These are phyloP conservation scores for Pseudobourletiella spinata DNA, from an alignment of 1,140 invertebrate species.

Conservation along the genomic window DNA sequence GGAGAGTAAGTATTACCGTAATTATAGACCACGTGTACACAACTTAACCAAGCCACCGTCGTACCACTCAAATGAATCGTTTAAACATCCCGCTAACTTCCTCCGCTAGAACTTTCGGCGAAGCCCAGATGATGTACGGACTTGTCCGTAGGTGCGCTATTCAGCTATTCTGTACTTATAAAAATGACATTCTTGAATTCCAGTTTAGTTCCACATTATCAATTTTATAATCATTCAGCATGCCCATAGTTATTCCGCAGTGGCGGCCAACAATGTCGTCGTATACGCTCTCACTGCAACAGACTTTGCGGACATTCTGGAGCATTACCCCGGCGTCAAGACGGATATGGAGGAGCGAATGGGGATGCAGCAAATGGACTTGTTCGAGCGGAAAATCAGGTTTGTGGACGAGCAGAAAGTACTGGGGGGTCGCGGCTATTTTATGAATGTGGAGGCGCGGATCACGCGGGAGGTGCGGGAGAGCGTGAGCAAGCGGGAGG, in stretches of 20 bases:
- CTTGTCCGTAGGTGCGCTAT: not conserved
- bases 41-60: no score
- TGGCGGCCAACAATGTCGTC: not conserved
- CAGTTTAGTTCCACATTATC: no score
- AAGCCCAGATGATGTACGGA: not conserved
- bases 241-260: no score
- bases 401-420: constrained; percentile 1
- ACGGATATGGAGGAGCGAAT: not conserved
- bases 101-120: not conserved
- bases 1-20: not conserved
- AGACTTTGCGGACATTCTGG: not conserved
- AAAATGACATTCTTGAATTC: no score
- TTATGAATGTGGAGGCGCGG: no score
- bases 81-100: not conserved
- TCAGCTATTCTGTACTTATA: no score
- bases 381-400: not conserved
- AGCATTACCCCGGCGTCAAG: not conserved
- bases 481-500: not conserved
- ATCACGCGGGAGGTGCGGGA: no score
- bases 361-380: not conserved
- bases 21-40: no score
- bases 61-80: constrained; percentile 10
- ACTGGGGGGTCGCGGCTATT: not conserved
- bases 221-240: no score
- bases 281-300: not conserved